A percentile compares a stretch with the other conserved stretches of the same genome.
phyloP scores from a whole-genome alignment of 2,113 vertebrate species.

The Anguilla japonica region DNA sequence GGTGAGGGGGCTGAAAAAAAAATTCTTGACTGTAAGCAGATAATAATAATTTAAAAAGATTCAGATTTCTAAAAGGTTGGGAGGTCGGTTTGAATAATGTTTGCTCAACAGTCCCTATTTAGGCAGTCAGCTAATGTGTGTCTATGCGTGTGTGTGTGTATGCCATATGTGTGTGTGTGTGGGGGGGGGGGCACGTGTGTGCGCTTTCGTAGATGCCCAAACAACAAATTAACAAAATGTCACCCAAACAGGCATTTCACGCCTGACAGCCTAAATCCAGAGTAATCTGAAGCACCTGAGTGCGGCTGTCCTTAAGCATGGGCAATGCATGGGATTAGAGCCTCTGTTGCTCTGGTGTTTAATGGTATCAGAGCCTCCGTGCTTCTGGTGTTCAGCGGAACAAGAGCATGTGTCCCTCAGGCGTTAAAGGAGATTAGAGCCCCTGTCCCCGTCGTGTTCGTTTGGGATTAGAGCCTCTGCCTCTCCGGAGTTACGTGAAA shows the following conservation, averaged over 20 bases:
- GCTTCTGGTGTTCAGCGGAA: background rate
- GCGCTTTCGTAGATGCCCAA: conserved; percentile 15
- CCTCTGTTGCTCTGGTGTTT: conserved; percentile 28
- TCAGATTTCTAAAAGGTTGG: conserved; percentile 51
- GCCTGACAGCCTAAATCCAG: background rate
- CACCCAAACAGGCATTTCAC: conserved; percentile 19
- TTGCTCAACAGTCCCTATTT: conserved; percentile 63
- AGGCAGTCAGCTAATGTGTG: conserved; percentile 68
- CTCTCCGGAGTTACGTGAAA: background rate
- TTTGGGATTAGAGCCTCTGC: too few species aligned
- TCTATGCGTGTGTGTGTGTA: conserved; percentile 60
- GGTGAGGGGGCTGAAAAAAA: conserved; percentile 30
- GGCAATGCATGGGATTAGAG: conserved; percentile 64
- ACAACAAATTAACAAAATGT: conserved; percentile 7
- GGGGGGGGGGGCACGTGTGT: background rate
- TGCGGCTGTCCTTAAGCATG: conserved; percentile 54
- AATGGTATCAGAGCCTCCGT: background rate
- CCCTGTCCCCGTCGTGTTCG: background rate
- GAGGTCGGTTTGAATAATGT: conserved; percentile 79
- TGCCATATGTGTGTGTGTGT: conserved; percentile 33
- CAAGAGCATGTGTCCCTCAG: background rate
- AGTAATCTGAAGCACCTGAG: conserved; percentile 38
- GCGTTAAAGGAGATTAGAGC: background rate
- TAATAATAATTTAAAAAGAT: conserved; percentile 54
- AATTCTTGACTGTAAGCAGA: conserved; percentile 56